These are phyloP conservation scores for Ectobius pallidus DNA, from an alignment of 2,888 invertebrate genomes.

Conservation along the genomic window DNA sequence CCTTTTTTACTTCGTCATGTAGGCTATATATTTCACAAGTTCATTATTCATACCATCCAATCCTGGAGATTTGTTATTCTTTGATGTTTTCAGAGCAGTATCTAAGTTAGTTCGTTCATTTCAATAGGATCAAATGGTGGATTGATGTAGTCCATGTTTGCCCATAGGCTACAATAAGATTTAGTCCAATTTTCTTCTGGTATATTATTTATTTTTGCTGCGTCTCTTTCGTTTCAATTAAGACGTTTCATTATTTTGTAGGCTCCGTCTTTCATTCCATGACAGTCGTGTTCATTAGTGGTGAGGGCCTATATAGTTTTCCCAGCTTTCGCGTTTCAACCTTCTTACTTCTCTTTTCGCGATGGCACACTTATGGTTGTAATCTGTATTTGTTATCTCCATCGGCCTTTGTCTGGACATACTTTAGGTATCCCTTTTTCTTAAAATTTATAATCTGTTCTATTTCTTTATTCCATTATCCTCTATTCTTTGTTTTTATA, in stretches of 20 bases:
- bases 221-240: not conserved
- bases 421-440: not conserved
- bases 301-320: constrained; percentile 7
- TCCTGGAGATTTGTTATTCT: not conserved
- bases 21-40: constrained; percentile 1
- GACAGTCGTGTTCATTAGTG: constrained; percentile 7
- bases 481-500: not conserved
- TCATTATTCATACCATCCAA: constrained; percentile 3
- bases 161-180: not conserved
- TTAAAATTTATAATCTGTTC: not conserved
- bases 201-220: not conserved
- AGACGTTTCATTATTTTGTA: constrained; percentile 1
- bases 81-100: constrained; percentile 1
- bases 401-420: not conserved
- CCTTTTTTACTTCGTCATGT: not conserved
- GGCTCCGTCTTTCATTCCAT: not conserved
- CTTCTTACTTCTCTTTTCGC: constrained; percentile 5
- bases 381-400: not conserved
- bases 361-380: not conserved
- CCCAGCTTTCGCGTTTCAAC: not conserved
- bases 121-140: not conserved
- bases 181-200: not conserved
- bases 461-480: not conserved
- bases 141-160: not conserved
- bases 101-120: not conserved